A percentile compares a stretch with the other conserved stretches of the same genome.
Conservation (phyloP, 2,113 vertebrate species). For the Heptranchias perlo region DNA sequence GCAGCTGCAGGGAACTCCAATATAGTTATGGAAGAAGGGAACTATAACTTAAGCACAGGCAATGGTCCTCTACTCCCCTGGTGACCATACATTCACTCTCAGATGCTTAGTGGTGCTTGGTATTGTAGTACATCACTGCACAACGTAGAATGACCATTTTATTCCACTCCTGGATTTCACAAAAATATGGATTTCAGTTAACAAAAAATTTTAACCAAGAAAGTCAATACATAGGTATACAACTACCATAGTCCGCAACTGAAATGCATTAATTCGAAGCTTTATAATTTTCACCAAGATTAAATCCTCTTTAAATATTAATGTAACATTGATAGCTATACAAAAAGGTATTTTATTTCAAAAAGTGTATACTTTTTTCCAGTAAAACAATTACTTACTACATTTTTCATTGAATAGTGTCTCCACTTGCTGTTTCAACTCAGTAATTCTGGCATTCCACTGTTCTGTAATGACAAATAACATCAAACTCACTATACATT, state of each 20-base stretch:
- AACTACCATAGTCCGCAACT: neutral
- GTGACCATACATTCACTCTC: neutral
- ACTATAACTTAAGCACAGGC: neutral
- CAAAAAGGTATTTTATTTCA: neutral
- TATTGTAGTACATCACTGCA: neutral
- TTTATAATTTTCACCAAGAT: neutral
- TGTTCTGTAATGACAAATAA: slow-evolving; percentile 50
- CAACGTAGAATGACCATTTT: neutral
- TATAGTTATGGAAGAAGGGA: neutral
- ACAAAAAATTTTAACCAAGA: neutral
- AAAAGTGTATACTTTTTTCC: neutral
- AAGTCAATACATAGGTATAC: neutral
- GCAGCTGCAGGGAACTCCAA: neutral
- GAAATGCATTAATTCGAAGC: neutral
- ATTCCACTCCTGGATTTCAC: neutral
- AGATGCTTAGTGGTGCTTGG: neutral
- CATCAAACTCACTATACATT: neutral
- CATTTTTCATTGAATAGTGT: slow-evolving; percentile 68
- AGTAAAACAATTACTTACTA: slow-evolving; percentile 51
- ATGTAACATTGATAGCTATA: neutral
- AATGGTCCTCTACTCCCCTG: neutral
- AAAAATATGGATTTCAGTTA: neutral
- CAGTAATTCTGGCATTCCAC: slow-evolving; percentile 67
- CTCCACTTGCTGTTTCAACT: slow-evolving; percentile 65
- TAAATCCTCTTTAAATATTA: neutral